Base-by-base conservation (phyloP, 2,888 invertebrate species). In the Tachina lurida region DNA sequence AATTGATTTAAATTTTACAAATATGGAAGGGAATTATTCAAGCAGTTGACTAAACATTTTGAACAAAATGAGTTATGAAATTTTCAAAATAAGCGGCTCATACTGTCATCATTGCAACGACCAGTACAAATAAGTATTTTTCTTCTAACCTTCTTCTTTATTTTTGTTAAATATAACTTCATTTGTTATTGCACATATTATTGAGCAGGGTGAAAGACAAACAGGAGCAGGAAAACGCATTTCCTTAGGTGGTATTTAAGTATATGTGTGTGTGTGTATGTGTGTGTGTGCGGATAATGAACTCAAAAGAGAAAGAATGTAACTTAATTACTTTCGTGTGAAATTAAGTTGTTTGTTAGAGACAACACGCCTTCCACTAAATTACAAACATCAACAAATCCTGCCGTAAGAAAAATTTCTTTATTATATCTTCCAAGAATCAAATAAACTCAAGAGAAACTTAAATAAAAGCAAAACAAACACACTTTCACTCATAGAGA, bases 271-370 rank as follows among this genome's bases (percentile, higher is more conserved):
- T 43, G 9, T 56, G 43, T 71, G 22, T 17, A n/a, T 10, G 8
- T n/a, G 43, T 15, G 8, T 45, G 12, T 58, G 19, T 75, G 4
- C 5, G 52, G 13, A 17, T 49, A 60, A 68, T 68, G 19, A 49
- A 49, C 15, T 49, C 39, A 60, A 49, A 68, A 39, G 10, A 41
- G 65, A 49, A 52, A 60, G 45, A 15, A 41, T 67, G 15, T 63
- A 22, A 60, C 73, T 67, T 83, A 78, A 83, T 83, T 83, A 83
- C 67, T 67, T 77, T 83, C 77, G 78, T 84, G 84, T 84, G 84
- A 74, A 78, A 74, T 68, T 70, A 74, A 84, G 74, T 79, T 79
- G 70, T 84, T 83, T 77, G 58, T 31, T 73, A 67, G 15, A 63
- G 39, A 43, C 43, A 41, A 45, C 73, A 78, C 78, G 84, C 84